These are phyloP conservation scores for Noctua pronuba DNA, from an alignment of 2,888 invertebrate genomes.

Conservation along the genomic window DNA sequence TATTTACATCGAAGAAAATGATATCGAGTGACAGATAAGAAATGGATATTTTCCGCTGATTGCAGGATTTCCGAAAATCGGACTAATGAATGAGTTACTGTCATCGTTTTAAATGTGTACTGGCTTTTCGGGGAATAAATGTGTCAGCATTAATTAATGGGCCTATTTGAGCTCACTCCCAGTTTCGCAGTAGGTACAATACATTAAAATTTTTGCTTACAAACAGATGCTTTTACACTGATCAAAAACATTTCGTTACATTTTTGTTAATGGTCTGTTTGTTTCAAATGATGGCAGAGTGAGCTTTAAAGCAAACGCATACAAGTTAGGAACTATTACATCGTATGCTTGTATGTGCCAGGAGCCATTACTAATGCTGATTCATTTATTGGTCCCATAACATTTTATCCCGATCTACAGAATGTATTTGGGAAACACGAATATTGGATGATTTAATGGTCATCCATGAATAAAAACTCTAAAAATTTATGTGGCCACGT, in stretches of 20 bases:
- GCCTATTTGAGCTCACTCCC: conserved; percentile 31
- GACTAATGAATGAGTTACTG: conserved; percentile 27
- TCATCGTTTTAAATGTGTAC: conserved; percentile 43
- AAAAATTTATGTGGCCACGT: conserved; percentile 46
- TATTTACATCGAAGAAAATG: conserved; percentile 5
- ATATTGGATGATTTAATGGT: conserved; percentile 47
- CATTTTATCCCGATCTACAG: background rate
- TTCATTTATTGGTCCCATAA: conserved; percentile 1
- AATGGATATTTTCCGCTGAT: conserved; percentile 14
- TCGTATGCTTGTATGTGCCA: background rate
- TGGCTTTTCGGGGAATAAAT: conserved; percentile 32
- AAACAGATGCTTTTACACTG: conserved; percentile 27
- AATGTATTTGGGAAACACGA: conserved; percentile 28
- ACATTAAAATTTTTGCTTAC: conserved; percentile 23
- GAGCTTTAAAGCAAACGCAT: background rate
- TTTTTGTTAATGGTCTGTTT: conserved; percentile 25
- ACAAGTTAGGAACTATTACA: no score
- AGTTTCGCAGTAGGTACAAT: conserved; percentile 7
- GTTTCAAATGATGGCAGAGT: background rate
- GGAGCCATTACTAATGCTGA: background rate
- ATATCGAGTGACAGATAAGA: conserved; percentile 35
- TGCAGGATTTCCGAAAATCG: conserved; percentile 39
- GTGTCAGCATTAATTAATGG: conserved; percentile 39
- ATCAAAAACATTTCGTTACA: conserved; percentile 8
- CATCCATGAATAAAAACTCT: conserved; percentile 44